Base-by-base conservation (phyloP, 2,888 invertebrate genomes). In the Galerucella calmariensis region DNA sequence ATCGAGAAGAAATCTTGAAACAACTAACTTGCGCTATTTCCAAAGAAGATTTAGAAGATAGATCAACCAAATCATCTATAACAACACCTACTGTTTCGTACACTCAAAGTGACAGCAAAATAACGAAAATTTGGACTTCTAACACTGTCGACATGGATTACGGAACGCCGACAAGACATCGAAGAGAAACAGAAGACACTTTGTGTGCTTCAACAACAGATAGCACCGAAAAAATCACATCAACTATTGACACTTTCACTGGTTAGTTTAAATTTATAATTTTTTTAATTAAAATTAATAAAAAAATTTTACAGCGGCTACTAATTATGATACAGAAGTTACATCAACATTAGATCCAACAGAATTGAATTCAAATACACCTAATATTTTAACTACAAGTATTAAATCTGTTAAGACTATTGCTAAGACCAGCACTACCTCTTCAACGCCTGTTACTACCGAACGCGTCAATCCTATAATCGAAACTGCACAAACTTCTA, bases 1-100 rank as follows among this genome's bases (percentile, higher is more conserved):
- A 92, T 87, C 90, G 90, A 1, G 91, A 91, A 82, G 90, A 91
- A 67, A 88, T 92, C 78, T 86, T 92, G 58, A 89, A 88, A 80
- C 90, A 91, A 77, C 86, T 92, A 35, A 90, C 91, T 1, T 92
- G 92, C 82, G 86, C 87, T 12, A 90, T 90, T 70, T 69, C 81
- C 2, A 77, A 85, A 66, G 83, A 84, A 48, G 83, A 84, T 69
- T 83, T 84, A 68, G 84, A 84, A 8, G 85, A 84, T n/a, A 83
- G 83, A 77, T 77, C 81, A 58, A 77, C 76, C 20, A 78, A 69
- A 68, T 14, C 68, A 41, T 56, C 65, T 1, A 53, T 69, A 44
- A 68, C 74, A 10, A 76, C 80, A 6, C 72, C 75, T 14, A 77
- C 76, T 6, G 44, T 69, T n/a, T 74, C 73, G 9, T 68, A 72